Conservation (phyloP, 1,140 invertebrate species). For the Nasonia vitripennis region DNA sequence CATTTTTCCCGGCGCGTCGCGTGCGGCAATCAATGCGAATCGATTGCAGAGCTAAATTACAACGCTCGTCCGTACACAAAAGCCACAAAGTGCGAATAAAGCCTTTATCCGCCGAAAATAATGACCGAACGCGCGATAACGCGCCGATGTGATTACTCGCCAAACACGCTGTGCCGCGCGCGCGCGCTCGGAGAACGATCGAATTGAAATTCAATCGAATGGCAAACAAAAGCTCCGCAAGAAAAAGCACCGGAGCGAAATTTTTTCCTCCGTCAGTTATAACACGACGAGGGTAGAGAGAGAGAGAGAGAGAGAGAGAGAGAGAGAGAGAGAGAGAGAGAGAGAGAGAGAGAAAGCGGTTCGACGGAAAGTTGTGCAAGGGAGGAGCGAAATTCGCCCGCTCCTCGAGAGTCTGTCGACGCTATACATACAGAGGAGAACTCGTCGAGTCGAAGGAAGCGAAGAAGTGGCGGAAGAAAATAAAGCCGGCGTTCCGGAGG, state of each 20-base stretch:
- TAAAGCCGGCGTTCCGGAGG: conserved; percentile 24
- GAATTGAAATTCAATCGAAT: not conserved
- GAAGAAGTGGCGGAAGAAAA: conserved; percentile 21
- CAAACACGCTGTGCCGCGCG: too few species aligned
- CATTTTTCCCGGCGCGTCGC: too few species aligned
- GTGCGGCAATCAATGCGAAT: too few species aligned
- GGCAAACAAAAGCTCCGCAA: not conserved
- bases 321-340: not conserved
- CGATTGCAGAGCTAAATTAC: too few species aligned
- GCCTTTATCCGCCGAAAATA: too few species aligned
- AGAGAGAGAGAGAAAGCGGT: not conserved
- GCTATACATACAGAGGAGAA: not conserved
- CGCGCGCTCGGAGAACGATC: not conserved
- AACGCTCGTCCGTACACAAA: too few species aligned
- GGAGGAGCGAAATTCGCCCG: not conserved
- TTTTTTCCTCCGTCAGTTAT: not conserved
- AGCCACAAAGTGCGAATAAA: too few species aligned
- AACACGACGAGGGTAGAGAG: not conserved
- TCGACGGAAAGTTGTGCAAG: not conserved
- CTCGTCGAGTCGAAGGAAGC: not conserved
- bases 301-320: not conserved
- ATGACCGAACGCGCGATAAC: too few species aligned
- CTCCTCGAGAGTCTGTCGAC: not conserved
- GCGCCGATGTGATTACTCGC: too few species aligned
- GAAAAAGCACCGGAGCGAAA: not conserved